Evolutionary conservation across 2,888 invertebrate species (phyloP), one percentile per base, ranked within the genome.

Genomic region (Dascillus cervinus): DNA sequence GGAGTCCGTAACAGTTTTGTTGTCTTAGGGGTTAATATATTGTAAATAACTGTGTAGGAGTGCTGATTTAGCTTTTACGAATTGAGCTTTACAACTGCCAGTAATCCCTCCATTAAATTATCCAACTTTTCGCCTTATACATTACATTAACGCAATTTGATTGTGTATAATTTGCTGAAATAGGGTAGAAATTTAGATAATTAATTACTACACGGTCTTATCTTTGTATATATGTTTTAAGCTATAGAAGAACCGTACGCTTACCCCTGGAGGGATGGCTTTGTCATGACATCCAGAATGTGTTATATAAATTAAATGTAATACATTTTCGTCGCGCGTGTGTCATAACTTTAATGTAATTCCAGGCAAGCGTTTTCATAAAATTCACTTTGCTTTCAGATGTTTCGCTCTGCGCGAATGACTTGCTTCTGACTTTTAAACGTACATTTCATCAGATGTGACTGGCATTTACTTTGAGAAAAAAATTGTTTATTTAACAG

Each of bases 231-330:
- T n/a, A 9, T n/a, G n/a, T n/a, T n/a, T n/a, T n/a, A 22, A 22
- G 9, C 10, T 22, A 11, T 5, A 22, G 23, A 22, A 22, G 23
- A 22, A 22, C 10, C n/a, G 11, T 6, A 22, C 4, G 23, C 9
- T 10, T 10, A n/a, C n/a, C 27, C 36, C 36, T 25, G 36, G 34
- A 39, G 36, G 32, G 14, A 33, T 14, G 32, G 32, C 36, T 36
- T 36, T 36, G 35, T 36, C 32, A 26, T 32, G 29, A 29, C 30
- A 26, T 13, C n/a, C 32, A 26, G 24, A 39, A 36, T 36, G 39
- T 29, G 26, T 32, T 29, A 39, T 36, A 39, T 26, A 36, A 39
- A 39, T 39, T 35, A 35, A 39, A 39, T 26, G 26, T 32, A 38
- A 34, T 38, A 38, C 31, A 34, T 38, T 38, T 27, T 21, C 34